phyloP scores from a whole-genome alignment of 2,888 invertebrate genomes.

The Drosophila macrospina region DNA sequence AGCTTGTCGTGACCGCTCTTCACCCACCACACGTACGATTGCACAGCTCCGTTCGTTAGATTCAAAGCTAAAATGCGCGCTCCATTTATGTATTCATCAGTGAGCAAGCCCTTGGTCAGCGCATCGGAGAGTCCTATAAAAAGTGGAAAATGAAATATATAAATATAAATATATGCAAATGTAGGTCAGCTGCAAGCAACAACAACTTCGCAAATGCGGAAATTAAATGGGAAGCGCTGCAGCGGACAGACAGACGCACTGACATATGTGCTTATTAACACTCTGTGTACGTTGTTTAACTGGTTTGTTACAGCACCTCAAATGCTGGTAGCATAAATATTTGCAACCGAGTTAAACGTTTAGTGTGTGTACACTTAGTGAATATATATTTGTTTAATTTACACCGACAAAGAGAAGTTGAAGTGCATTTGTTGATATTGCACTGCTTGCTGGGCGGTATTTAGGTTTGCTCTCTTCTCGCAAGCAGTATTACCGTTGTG shows the following conservation, averaged over 20 bases:
- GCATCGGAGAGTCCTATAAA: conserved; percentile 89
- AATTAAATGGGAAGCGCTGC: conserved; percentile 47
- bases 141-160: background rate
- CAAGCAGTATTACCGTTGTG: too few species aligned
- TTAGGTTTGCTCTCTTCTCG: too few species aligned
- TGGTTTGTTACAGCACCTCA: conserved; percentile 10
- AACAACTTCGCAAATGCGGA: conserved; percentile 35
- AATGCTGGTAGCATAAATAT: background rate
- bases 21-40: conserved; percentile 88
- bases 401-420: too few species aligned
- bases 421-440: background rate
- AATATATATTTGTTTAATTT: background rate
- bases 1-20: conserved; percentile 82
- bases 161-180: conserved; percentile 30
- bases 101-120: conserved; percentile 90
- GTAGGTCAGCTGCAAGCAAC: conserved; percentile 36
- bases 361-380: conserved; percentile 9
- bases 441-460: background rate
- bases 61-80: conserved; percentile 88
- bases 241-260: conserved; percentile 1
- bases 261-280: conserved; percentile 29
- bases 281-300: conserved; percentile 32
- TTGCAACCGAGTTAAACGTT: background rate
- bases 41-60: conserved; percentile 87
- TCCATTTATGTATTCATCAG: conserved; percentile 87